Base-by-base conservation (phyloP, 2,797 vertebrate species). In the Hippopotamyrus pictus region DNA sequence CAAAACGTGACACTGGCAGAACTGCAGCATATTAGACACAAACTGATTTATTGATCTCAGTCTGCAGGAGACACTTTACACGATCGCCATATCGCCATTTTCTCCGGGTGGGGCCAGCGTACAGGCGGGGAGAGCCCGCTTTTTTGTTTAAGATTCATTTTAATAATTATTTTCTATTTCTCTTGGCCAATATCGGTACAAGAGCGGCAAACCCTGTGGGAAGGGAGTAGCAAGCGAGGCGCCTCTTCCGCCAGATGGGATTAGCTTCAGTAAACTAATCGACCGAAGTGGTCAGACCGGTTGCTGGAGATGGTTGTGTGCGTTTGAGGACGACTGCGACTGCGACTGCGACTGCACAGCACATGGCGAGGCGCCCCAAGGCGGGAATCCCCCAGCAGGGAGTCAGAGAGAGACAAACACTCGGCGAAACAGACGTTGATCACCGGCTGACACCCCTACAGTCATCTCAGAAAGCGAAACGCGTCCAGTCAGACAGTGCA, bases 391-490 rank as follows among this genome's bases (percentile, higher is more conserved):
- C 62, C 62, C 62, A 33, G 62, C 62, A 69, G 29, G 25, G 62
- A 69, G 62, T 14, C 62, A 69, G 62, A 65, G 62, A 62, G 5
- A 62, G 57, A 25, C 8, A 11, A 65, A 65, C 62, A 29, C 9
- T 65, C 9, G 0, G n/a, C 1, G 25, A 14, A 25, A 5, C 62
- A 69, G 62, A 69, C 29, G 9, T 1, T 29, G 62, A 14, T 33
- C 25, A 3, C 29, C 11, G 37, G 14, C 2, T 7, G 37, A 33
- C 73, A 44, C 33, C 33, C 17, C 54, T 37, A 86, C 88, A 90
- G 57, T 92, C 90, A 91, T 88, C 14, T 90, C 25, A 48, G 90
- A 59, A 91, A 59, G 57, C 9, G 87, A 90, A 91, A 90, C 11
- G 3, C n/a, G 46, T 25, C 29, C 54, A 62, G 54, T 17, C 25